phyloP scores from a whole-genome alignment of 2,888 invertebrate genomes.

The Patella ulyssiponensis region DNA sequence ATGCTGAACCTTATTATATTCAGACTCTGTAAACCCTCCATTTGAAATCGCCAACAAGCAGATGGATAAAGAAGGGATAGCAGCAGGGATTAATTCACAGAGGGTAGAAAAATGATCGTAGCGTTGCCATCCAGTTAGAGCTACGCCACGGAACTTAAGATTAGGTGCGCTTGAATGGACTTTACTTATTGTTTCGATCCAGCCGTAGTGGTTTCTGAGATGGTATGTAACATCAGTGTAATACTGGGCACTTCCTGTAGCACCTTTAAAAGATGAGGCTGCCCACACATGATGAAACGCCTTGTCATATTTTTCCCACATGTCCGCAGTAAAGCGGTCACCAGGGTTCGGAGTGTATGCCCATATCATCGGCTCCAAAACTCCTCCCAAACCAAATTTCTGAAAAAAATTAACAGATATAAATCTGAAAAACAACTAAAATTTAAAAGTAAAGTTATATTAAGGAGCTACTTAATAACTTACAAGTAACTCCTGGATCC shows the following conservation, averaged over 20 bases:
- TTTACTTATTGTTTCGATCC: conserved; percentile 75
- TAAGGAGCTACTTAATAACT: too few relatives aligned
- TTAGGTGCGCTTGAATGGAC: conserved; percentile 36
- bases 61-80: conserved; percentile 70
- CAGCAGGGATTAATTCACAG: conserved; percentile 73
- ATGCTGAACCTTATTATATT: conserved; percentile 20
- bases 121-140: conserved; percentile 72
- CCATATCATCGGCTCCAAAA: conserved; percentile 86
- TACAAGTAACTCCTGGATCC: too few relatives aligned
- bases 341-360: conserved; percentile 74
- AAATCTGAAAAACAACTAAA: background rate
- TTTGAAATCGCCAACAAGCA: conserved; percentile 47
- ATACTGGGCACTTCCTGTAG: conserved; percentile 82
- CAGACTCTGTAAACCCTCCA: conserved; percentile 39
- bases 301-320: conserved; percentile 73
- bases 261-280: conserved; percentile 88
- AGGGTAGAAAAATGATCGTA: conserved; percentile 72
- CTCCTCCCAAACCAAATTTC: conserved; percentile 76
- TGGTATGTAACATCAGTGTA: conserved; percentile 80
- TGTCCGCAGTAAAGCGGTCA: conserved; percentile 51
- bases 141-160: conserved; percentile 66
- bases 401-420: conserved; percentile 26
- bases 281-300: conserved; percentile 77
- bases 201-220: conserved; percentile 80
- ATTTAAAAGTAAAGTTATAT: too few relatives aligned